Evolutionary conservation across 2,113 vertebrate genomes (phyloP).

Genomic region (Aviceda subcristata): DNA sequence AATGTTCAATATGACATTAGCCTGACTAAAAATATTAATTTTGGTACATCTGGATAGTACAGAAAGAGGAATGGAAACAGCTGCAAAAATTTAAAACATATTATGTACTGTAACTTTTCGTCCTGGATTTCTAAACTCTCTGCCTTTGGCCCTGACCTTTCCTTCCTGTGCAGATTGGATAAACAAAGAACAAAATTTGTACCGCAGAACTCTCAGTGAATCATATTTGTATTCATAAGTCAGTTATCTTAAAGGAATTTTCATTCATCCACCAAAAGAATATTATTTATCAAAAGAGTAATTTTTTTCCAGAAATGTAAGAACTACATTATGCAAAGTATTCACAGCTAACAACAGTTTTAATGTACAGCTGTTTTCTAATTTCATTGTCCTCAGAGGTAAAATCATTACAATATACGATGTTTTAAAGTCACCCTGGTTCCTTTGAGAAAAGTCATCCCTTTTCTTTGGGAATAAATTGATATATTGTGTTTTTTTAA

Average conservation of each 20-base stretch:
- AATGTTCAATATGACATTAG: background rate
- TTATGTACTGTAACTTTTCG: background rate
- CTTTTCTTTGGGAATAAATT: background rate
- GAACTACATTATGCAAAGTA: background rate
- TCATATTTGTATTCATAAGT: background rate
- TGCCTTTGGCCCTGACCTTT: constrained; percentile 10
- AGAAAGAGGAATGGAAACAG: background rate
- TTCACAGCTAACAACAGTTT: background rate
- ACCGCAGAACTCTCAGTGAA: background rate
- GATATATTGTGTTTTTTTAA: background rate
- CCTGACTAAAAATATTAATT: background rate
- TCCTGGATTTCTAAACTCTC: constrained; percentile 16
- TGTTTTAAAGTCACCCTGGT: background rate
- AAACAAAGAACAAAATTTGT: background rate
- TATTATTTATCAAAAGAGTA: background rate
- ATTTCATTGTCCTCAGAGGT: background rate
- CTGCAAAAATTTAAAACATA: background rate
- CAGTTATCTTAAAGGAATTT: background rate
- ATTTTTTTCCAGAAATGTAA: background rate
- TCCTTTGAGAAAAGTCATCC: background rate
- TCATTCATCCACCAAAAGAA: background rate
- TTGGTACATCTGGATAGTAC: background rate
- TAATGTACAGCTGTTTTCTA: background rate
- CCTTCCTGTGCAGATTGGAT: background rate
- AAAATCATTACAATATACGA: background rate